Evolutionary conservation across 2,113 vertebrate species (phyloP), one percentile per base, ranked within the genome.

Genomic region (Thinocorus orbignyianus): DNA sequence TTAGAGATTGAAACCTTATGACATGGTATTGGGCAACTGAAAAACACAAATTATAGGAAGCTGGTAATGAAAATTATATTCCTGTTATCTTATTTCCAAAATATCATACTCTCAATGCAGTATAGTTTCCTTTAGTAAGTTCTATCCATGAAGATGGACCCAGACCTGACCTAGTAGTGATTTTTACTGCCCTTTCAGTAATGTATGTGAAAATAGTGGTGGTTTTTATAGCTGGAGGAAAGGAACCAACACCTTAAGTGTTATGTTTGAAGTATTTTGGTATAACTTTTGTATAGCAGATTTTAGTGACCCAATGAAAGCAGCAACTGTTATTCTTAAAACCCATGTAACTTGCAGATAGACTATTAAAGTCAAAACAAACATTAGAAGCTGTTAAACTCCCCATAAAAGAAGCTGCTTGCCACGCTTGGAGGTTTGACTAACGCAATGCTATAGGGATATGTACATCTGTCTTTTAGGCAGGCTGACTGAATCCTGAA

Each of bases 161-260:
- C 37, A 61, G 9, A 16, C 11, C 44, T 81, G 19, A 94, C 46
- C 17, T 66, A 33, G 24, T 33, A 44, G 8, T 54, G 24, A n/a
- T 51, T 84, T 90, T 86, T 68, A 68, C 17, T 41, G 17, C 17
- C 35, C 15, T 44, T 86, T 82, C 41, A 80, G 16, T 37, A 79
- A 4, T 6, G 8, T 64, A 19, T 80, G 70, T 88, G 61, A 88
- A 76, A 90, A 41, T 24, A 82, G 23, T 18, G 17, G 25, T 42
- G 12, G 11, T 41, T 39, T 88, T 78, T 54, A 28, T 49, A 72
- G 7, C 33, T 61, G 9, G n/a, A 16, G 13, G 6, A 12, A 2
- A 18, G 3, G 9, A 37, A 11, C 17, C 1, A 31, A 7, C 3
- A 17, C 9, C 4, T 10, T 6, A 48, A 41, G 9, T 22, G 41